Evolutionary conservation across 1,140 invertebrate species (phyloP), one percentile per base, ranked within the genome.

Genomic region (Ylistrum balloti): DNA sequence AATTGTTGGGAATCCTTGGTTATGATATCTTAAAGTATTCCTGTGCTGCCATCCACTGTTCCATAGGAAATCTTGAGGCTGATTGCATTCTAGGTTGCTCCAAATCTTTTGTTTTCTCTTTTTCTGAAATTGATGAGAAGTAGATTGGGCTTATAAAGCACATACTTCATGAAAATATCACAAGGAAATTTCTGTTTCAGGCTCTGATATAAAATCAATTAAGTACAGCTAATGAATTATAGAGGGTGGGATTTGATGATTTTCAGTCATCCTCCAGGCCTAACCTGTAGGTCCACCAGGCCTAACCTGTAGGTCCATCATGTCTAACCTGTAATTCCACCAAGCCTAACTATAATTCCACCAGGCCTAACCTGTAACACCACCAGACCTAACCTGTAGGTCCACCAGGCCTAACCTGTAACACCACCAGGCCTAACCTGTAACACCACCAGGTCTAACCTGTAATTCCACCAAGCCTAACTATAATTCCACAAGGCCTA

Each of bases 1-100:
- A 28, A 28, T 28, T 74, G 17, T 28, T 28, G 11, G 15, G n/a
- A 74, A 28, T n/a, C 28, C 56, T 74, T 1, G 56, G 20, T 86
- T 90, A 93, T 28, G 90, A 90, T 35, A 93, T 91, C 89, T 95
- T 94, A 92, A 95, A 95, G 90, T 95, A 95, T 88, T 94, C 92
- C 88, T 94, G 93, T 0, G 95, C 94, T 33, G 89, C 92, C 32
- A 91, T 92, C 95, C 95, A 95, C 22, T 94, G 90, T 11, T 94
- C 93, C 28, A 86, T 87, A 7, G 95, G 95, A 87, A 95, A 95
- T 88, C 95, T 91, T 15, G 90, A 89, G 0, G 89, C 85, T n/a
- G 95, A 86, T 0, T 91, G 91, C 93, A 94, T 95, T 74, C 94
- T 93, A 17, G 89, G 34, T 22, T 91, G 91, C 89, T 92, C 88